phyloP scores from a whole-genome alignment of 2,113 vertebrate species.

The Poecilia latipinna region DNA sequence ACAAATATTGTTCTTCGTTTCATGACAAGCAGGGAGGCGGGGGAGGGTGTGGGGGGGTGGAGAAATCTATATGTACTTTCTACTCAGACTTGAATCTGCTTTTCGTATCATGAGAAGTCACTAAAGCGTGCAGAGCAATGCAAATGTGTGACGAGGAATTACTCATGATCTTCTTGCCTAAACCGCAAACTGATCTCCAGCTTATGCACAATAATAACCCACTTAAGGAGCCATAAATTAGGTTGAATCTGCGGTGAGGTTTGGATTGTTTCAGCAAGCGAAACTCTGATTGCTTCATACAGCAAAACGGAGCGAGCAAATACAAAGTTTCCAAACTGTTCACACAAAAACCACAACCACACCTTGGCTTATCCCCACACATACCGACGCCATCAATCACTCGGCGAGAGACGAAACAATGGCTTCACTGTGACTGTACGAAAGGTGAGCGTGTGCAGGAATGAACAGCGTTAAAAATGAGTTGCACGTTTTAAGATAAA shows the following conservation, averaged over 20 bases:
- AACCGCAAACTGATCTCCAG: not conserved
- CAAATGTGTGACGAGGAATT: constrained; percentile 33
- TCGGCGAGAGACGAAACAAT: not conserved
- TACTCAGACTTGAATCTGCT: constrained; percentile 26
- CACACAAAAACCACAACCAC: constrained; percentile 20
- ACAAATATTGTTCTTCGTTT: constrained; percentile 15
- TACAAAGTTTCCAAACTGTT: not conserved
- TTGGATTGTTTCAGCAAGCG: not conserved
- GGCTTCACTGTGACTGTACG: not conserved
- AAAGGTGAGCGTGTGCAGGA: not conserved
- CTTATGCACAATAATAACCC: not conserved
- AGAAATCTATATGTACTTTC: not conserved
- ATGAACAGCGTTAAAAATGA: not conserved
- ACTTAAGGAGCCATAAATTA: not conserved
- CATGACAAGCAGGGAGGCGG: not conserved
- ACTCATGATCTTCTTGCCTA: constrained; percentile 13
- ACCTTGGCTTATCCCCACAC: constrained; percentile 3
- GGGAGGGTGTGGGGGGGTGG: too few relatives aligned
- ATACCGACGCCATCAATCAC: constrained; percentile 12
- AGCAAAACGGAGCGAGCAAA: not conserved
- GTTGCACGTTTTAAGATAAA: not conserved
- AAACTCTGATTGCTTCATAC: not conserved
- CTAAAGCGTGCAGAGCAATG: constrained; percentile 11
- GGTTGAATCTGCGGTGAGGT: not conserved
- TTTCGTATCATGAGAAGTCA: constrained; percentile 4